Percentiles rank a stretch among this genome's conserved stretches.
phyloP scores from a whole-genome alignment of 1,140 invertebrate species.

The Medauroidea extradentata region DNA sequence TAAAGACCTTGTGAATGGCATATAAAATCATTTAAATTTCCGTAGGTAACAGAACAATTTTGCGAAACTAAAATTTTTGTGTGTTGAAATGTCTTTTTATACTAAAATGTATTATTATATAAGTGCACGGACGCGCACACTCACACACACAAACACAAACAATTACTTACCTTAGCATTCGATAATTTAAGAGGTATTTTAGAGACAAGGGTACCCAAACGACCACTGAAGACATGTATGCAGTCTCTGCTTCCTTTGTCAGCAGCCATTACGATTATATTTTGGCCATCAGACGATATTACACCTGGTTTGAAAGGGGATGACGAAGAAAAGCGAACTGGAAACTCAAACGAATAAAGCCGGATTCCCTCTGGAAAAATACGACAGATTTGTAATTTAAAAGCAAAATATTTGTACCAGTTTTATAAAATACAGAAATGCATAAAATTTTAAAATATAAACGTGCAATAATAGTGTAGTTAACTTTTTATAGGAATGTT shows the following conservation, averaged over 20 bases:
- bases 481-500: no score
- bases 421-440: no score
- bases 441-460: no score
- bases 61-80: no score
- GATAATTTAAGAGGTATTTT: constrained; percentile 65
- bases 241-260: constrained; percentile 78
- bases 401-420: no score
- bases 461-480: no score
- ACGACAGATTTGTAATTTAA: no score
- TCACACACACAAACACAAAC: background rate
- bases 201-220: constrained; percentile 73
- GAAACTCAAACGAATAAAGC: constrained; percentile 76
- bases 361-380: constrained; percentile 60
- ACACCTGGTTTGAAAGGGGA: constrained; percentile 65
- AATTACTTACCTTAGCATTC: constrained; percentile 54
- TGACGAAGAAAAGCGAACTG: constrained; percentile 60
- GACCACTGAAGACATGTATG: constrained; percentile 76
- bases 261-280: constrained; percentile 70
- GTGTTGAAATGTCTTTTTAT: background rate
- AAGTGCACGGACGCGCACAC: background rate
- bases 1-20: no score
- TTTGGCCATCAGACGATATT: constrained; percentile 73
- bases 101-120: background rate
- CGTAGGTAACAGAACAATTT: no score
- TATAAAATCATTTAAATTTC: no score